These are phyloP conservation scores for Oreortyx pictus DNA, from an alignment of 2,797 vertebrate species.

Conservation along the genomic window DNA sequence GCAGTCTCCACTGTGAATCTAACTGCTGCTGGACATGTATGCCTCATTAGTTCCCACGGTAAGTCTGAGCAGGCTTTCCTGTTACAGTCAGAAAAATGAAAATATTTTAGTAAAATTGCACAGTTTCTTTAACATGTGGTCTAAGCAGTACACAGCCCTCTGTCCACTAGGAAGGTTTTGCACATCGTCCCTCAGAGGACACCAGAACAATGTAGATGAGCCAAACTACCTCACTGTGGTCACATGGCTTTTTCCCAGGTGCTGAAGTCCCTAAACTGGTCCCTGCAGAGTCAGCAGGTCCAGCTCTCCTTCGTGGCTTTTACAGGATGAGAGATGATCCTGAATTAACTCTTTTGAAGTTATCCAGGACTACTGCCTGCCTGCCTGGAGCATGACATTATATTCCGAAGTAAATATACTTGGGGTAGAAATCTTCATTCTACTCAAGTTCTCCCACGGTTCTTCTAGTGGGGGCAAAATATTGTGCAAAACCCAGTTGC, in stretches of 20 bases:
- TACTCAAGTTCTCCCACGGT: background rate
- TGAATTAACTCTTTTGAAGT: conserved; percentile 28
- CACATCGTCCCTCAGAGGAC: background rate
- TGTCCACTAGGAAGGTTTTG: background rate
- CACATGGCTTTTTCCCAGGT: background rate
- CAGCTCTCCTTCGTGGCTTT: background rate
- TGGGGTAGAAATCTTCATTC: background rate
- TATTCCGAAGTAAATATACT: background rate
- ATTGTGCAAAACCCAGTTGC: background rate
- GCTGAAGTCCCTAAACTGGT: background rate
- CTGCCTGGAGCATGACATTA: conserved; percentile 10
- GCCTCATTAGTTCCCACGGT: background rate
- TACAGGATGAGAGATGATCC: background rate
- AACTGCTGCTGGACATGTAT: conserved; percentile 3
- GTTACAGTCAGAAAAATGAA: background rate
- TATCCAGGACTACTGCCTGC: background rate
- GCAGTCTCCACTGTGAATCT: accelerated
- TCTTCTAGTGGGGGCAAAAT: background rate
- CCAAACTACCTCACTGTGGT: background rate
- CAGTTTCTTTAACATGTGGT: background rate
- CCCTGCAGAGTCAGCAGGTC: background rate
- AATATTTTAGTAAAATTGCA: background rate
- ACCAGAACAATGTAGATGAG: background rate
- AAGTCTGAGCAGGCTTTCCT: background rate
- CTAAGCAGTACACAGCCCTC: background rate